A percentile compares a stretch with the other conserved stretches of the same genome.
phyloP scores from a whole-genome alignment of 2,888 invertebrate species.

The Cryptosula pallasiana region DNA sequence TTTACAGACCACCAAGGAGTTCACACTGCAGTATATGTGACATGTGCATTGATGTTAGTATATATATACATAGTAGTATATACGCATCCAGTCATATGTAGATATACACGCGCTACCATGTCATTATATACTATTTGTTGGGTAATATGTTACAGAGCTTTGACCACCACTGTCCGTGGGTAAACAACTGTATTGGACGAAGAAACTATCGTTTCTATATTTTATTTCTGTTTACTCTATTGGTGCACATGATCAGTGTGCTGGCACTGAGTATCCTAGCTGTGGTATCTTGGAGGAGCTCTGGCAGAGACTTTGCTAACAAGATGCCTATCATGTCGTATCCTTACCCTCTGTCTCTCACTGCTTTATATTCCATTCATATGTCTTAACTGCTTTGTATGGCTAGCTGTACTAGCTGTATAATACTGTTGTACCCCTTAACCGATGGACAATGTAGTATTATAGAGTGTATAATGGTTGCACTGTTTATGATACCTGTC shows the following conservation, averaged over 20 bases:
- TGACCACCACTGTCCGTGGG: slow-evolving; percentile 85
- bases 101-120: no score
- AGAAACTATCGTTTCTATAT: slow-evolving; percentile 98
- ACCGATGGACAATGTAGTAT: no score
- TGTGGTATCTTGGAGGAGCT: slow-evolving; percentile 61
- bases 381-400: no score
- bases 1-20: slow-evolving; percentile 97
- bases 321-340: slow-evolving; percentile 55
- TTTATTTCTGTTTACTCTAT: slow-evolving; percentile 92
- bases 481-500: slow-evolving; percentile 88
- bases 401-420: no score
- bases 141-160: slow-evolving; percentile 88
- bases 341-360: no score
- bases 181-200: slow-evolving; percentile 69
- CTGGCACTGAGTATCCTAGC: slow-evolving; percentile 87
- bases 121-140: no score
- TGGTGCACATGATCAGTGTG: slow-evolving; percentile 95
- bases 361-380: no score
- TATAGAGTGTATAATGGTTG: slow-evolving; percentile 39
- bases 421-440: no score
- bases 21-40: slow-evolving; percentile 99
- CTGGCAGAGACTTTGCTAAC: slow-evolving; percentile 73
- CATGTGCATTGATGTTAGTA: slow-evolving; percentile 68
- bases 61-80: no score
- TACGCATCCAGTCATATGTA: no score